Evolutionary conservation across 2,797 vertebrate genomes (phyloP), one percentile per base, ranked within the genome.

Genomic region (Sebastes nivosus): DNA sequence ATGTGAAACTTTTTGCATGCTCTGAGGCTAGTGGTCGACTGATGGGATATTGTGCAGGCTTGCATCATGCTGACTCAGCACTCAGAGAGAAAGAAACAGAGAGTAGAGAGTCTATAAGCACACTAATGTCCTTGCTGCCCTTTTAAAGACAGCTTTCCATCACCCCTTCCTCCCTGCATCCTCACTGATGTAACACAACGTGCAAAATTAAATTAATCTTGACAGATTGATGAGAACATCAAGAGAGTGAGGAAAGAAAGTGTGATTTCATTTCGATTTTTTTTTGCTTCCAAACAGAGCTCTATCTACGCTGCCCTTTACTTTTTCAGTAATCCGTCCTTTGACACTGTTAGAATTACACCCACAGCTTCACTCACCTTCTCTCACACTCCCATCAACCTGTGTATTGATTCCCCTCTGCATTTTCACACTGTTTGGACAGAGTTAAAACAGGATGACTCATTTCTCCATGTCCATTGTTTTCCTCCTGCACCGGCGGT

Each of bases 61-160:
- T n/a, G 65, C 73, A 58, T 78, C 66, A 20, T 59, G 84, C 89
- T 91, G 91, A 92, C 81, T 91, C 88, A 80, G 86, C 88, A 72
- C 4, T 79, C 11, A 1, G n/a, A 68, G 34, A 22, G 18, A 54
- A 8, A 61, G 64, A 61, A 22, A 59, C 20, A 5, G 11, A 54
- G 16, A 75, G 4, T 9, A 54, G 30, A 46, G 22, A 46, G 67
- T 8, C 38, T 58, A 55, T 42, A 64, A 67, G 34, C 20, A 24
- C 67, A 60, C 66, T 65, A 57, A 87, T 63, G 69, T 78, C 8
- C 25, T 55, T 60, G 52, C 61, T 80, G 60, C 34, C 82, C 30
- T 8, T 69, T 2, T 38, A 13, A 73, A 77, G 55, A 32, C 81
- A 25, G 57, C 65, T 63, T 55, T 77, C 55, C 67, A 64, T 81